Base-by-base conservation (phyloP, 2,113 vertebrate species). In the Cheirogaleus medius region DNA sequence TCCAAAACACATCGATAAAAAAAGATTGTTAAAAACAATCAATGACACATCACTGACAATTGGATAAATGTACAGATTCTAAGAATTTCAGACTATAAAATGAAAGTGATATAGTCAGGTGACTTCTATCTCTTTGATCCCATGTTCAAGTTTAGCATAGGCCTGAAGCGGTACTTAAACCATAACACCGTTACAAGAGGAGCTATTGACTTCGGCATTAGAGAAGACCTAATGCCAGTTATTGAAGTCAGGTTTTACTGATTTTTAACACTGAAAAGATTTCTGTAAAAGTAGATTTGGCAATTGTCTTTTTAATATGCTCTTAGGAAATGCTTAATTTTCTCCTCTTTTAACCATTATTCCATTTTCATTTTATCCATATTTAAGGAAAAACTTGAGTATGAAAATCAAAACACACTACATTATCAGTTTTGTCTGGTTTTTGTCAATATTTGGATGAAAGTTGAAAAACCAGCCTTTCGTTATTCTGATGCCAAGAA, bases 51-150 rank as follows among this genome's bases (percentile, higher is more conserved):
- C 86, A 81, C 90, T 87, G 85, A 92, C 92, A 97, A 97, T 96
- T 0, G 34, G 98, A 98, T 95, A 96, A 27, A 9, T 90, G 73
- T 95, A 96, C 90, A 98, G 52, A 93, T 96, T 32, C 77, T 97
- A 68, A 78, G 84, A 98, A 60, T 97, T 92, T 94, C 47, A 88
- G 93, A 97, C 96, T 94, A 81, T 76, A 95, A 97, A 97, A 93
- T 87, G 86, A 97, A 97, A 97, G 87, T 63, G 54, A 82, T 96
- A 91, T 12, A 97, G 90, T 93, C 97, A 92, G 85, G 97, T 94
- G 17, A 13, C 83, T 97, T 97, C 98, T 97, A 97, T 98, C 95
- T 98, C 85, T 98, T 98, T 98, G 95, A 98, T 98, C 69, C 42
- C 21, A 3, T 88, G 69, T 97, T 97, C 82, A 95, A 97, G 97